These are phyloP conservation scores for Syngnathus scovelli DNA, from an alignment of 2,113 vertebrate genomes.

Conservation along the genomic window DNA sequence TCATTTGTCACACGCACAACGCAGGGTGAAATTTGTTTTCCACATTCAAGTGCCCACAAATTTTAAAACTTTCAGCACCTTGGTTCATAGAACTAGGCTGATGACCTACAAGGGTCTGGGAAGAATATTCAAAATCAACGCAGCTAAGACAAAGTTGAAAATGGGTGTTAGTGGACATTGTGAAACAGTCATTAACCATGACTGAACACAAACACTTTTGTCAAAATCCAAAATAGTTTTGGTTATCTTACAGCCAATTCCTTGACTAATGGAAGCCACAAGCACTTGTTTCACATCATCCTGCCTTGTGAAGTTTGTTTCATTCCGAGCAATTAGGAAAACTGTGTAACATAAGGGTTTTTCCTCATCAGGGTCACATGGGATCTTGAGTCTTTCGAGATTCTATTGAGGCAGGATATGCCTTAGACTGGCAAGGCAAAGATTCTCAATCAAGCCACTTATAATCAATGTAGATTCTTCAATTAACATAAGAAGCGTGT, in stretches of 20 bases:
- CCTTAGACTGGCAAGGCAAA: too few species aligned
- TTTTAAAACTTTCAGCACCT: background rate
- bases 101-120: background rate
- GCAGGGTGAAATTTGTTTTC: too few species aligned
- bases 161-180: too few species aligned
- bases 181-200: too few species aligned
- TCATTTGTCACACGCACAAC: too few species aligned
- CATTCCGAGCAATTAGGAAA: conserved; percentile 14
- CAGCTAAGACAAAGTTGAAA: background rate
- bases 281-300: conserved; percentile 38
- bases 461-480: background rate
- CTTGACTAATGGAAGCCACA: conserved; percentile 1
- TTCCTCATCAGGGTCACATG: background rate
- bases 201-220: too few species aligned
- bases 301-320: conserved; percentile 32
- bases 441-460: background rate
- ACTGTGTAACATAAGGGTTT: background rate
- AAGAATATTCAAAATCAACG: background rate
- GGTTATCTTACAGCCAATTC: too few species aligned
- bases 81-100: background rate
- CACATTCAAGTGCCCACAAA: background rate
- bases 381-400: background rate
- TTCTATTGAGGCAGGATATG: too few species aligned
- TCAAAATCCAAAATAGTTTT: too few species aligned
- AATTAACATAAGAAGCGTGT: background rate